Percentiles rank a stretch among this genome's conserved stretches.
Evolutionary conservation across 2,113 vertebrate genomes (phyloP).

Genomic region (Zosterops pallidus): DNA sequence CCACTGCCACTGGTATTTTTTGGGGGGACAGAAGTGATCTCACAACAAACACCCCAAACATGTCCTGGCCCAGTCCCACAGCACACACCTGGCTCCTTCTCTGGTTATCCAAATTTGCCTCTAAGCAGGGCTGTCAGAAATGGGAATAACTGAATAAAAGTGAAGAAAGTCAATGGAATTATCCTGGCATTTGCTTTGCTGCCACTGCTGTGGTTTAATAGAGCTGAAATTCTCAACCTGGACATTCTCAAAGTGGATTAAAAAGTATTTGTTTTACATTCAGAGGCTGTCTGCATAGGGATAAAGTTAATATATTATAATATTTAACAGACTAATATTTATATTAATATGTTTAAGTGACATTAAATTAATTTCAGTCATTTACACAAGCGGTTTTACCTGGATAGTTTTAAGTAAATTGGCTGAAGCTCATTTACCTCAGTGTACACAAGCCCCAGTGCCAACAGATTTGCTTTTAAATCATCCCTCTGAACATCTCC

Average conservation of each 20-base stretch:
- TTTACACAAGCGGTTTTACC: background rate
- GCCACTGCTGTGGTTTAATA: background rate
- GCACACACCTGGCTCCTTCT: background rate
- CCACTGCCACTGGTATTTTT: background rate
- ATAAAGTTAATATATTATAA: background rate
- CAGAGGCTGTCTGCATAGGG: background rate
- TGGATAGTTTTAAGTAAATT: background rate
- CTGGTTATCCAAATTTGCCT: background rate
- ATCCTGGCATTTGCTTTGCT: background rate
- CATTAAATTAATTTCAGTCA: background rate
- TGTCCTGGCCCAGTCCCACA: fast-evolving
- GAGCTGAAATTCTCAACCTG: background rate
- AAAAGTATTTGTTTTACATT: background rate
- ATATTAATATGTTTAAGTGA: background rate
- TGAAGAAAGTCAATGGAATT: background rate
- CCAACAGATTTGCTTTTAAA: background rate
- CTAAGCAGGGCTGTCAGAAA: background rate
- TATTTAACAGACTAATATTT: background rate
- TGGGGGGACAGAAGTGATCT: background rate
- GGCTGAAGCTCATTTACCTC: background rate
- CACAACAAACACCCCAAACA: fast-evolving
- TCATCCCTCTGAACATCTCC: background rate
- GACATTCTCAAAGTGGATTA: background rate
- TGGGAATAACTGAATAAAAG: background rate
- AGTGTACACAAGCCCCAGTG: background rate